Conservation (phyloP, 37 sponge, comb jelly and placozoan genomes). For the Trichoplax adhaerens region DNA sequence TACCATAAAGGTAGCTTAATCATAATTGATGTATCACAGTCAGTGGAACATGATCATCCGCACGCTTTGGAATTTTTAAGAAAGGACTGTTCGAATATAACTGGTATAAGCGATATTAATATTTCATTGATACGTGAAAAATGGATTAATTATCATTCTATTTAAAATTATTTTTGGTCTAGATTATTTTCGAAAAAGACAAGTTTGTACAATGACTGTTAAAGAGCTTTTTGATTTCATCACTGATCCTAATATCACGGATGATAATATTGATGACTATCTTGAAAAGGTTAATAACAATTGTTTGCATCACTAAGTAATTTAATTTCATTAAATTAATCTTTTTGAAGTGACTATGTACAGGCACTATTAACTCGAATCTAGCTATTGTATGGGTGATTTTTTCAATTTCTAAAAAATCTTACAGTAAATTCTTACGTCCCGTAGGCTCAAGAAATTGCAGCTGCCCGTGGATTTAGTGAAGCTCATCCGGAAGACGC, state of each 20-base stretch:
- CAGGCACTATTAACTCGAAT: no score
- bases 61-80: constrained; percentile 87
- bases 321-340: no score
- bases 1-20: constrained; percentile 46
- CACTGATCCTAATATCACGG: constrained; percentile 65
- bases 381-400: no score
- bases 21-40: constrained; percentile 96
- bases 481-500: not conserved
- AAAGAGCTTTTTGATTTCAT: constrained; percentile 90
- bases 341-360: no score
- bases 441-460: no score
- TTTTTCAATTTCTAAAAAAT: no score
- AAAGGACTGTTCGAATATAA: constrained; percentile 87
- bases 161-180: not conserved
- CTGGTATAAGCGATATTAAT: constrained; percentile 9
- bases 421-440: no score
- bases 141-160: not conserved
- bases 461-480: no score
- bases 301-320: no score
- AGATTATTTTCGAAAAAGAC: constrained; percentile 73
- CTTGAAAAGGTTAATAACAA: constrained; percentile 35
- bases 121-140: not conserved
- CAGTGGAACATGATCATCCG: constrained; percentile 98
- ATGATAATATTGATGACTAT: constrained; percentile 72
- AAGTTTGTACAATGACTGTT: constrained; percentile 65